Evolutionary conservation across 2,888 invertebrate species (phyloP).

Genomic region (Pseudococcus viburni): DNA sequence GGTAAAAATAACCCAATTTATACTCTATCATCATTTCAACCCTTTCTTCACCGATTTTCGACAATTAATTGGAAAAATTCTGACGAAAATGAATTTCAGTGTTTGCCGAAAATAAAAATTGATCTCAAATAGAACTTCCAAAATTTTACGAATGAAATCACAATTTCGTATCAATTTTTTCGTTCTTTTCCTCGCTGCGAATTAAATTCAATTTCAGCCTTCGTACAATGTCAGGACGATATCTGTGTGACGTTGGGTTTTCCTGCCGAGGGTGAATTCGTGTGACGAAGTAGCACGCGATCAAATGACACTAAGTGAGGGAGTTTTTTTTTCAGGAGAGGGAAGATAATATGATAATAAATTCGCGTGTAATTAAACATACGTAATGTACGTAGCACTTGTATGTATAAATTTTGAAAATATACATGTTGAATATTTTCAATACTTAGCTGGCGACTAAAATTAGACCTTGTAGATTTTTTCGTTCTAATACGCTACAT

Average conservation of each 20-base stretch:
- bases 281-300: not conserved
- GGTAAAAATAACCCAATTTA: too few relatives aligned
- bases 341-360: not conserved
- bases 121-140: too few relatives aligned
- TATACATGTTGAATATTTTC: not conserved
- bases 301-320: not conserved
- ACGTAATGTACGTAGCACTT: too few relatives aligned
- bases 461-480: slow-evolving; percentile 9
- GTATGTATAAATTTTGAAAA: not conserved
- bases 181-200: too few relatives aligned
- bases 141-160: too few relatives aligned
- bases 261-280: not conserved
- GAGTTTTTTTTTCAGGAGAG: not conserved
- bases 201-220: not conserved
- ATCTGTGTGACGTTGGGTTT: not conserved
- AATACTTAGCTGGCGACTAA: not conserved
- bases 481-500: not conserved
- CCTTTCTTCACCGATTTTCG: too few relatives aligned
- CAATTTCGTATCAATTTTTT: too few relatives aligned
- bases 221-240: not conserved
- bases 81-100: too few relatives aligned
- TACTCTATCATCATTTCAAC: too few relatives aligned
- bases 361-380: not conserved
- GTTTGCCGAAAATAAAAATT: too few relatives aligned
- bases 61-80: too few relatives aligned